These are phyloP conservation scores for Bambusicola thoracicus DNA, from an alignment of 2,113 vertebrate species.

Conservation along the genomic window DNA sequence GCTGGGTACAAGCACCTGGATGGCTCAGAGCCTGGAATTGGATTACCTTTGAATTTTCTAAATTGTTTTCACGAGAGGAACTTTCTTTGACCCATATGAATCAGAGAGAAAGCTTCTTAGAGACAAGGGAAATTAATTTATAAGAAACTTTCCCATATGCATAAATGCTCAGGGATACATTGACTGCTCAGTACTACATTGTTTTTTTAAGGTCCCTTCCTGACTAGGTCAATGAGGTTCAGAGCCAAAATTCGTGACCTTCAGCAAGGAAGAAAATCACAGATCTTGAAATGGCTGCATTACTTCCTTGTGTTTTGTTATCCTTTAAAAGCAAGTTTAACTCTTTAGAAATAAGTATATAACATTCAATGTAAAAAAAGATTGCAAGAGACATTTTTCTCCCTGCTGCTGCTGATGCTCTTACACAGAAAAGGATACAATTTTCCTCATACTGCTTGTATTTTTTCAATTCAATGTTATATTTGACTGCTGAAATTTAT, in stretches of 20 bases:
- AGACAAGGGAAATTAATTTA: constrained; percentile 8
- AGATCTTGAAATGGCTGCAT: neutral
- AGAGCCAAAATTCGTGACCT: constrained; percentile 7
- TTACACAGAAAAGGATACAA: neutral
- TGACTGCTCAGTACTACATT: neutral
- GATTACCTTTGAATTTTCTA: constrained; percentile 64
- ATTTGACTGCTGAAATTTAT: neutral
- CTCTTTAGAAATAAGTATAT: neutral
- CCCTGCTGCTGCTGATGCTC: neutral
- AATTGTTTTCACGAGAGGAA: constrained; percentile 42
- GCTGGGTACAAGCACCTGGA: constrained; percentile 63
- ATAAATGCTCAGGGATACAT: neutral
- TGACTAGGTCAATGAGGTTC: neutral
- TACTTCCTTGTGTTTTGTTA: neutral
- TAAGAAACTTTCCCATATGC: neutral
- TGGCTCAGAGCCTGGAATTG: constrained; percentile 62
- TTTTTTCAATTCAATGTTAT: neutral
- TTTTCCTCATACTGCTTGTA: neutral
- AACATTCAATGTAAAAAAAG: neutral
- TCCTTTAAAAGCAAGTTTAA: neutral
- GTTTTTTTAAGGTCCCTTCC: neutral
- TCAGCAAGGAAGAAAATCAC: neutral
- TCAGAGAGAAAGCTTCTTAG: neutral
- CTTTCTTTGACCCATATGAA: constrained; percentile 45
- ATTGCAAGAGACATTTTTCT: neutral